phyloP scores from a whole-genome alignment of 2,888 invertebrate genomes.

The Danaus chrysippus region DNA sequence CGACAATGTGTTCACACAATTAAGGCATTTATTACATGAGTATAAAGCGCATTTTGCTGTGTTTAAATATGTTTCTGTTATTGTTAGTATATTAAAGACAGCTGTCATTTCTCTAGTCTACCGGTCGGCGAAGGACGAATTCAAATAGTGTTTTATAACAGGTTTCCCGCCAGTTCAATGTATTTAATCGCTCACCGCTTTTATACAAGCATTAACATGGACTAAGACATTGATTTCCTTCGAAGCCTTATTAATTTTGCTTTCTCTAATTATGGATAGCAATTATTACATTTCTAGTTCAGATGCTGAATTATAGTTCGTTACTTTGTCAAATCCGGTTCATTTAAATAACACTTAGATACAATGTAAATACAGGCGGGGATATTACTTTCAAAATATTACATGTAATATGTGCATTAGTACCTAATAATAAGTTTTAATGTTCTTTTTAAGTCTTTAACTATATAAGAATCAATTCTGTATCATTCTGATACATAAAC shows the following conservation, averaged over 20 bases:
- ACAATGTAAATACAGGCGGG: neutral
- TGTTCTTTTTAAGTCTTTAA: too few species aligned
- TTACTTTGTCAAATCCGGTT: conserved; percentile 1
- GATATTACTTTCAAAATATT: too few species aligned
- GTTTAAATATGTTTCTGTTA: conserved; percentile 29
- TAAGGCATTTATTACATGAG: neutral
- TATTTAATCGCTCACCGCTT: conserved; percentile 14
- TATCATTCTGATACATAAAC: too few species aligned
- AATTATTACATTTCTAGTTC: conserved; percentile 13
- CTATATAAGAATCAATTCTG: too few species aligned
- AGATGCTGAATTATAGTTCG: neutral
- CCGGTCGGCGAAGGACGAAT: conserved; percentile 48
- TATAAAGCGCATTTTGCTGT: conserved; percentile 16
- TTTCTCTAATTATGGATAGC: conserved; percentile 20
- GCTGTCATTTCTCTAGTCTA: conserved; percentile 51
- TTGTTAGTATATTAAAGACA: conserved; percentile 33
- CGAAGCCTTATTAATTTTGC: conserved; percentile 20
- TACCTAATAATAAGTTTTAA: too few species aligned
- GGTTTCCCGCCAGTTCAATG: conserved; percentile 36
- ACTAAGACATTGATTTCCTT: conserved; percentile 17
- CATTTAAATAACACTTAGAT: neutral
- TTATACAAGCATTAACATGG: conserved; percentile 18
- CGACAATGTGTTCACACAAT: neutral
- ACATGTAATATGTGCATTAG: too few species aligned
- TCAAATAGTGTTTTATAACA: conserved; percentile 43